Base-by-base conservation (phyloP, 2,888 invertebrate genomes). In the Myopa testacea region DNA sequence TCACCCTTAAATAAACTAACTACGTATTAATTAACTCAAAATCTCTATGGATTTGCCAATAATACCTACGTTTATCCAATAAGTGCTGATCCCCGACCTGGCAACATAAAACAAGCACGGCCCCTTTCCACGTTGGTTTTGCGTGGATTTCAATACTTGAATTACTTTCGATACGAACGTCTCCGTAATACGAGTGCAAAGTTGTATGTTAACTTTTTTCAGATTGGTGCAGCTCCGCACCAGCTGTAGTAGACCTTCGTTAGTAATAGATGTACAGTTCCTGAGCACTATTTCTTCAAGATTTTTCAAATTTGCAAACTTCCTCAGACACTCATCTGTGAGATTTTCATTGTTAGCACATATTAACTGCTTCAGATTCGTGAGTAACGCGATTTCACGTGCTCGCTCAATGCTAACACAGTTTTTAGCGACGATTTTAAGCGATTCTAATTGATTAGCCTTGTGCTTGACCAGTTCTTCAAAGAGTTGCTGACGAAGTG, bases 231-330 rank as follows among this genome's bases (percentile, higher is more conserved):
- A 80, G 7, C 55, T 69, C 12, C 63, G 55, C 4, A 80, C 16
- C 45, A 80, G n/a, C 4, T 16, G 7, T 1, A 80, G 55, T 6
- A 80, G 70, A 16, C 75, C 76, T 4, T 69, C 73, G 19, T 78
- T 77, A n/a, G 77, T 78, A 52, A 78, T 70, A 4, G 68, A 37
- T 12, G 26, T 16, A 70, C 78, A 77, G 19, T 76, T 69, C 60
- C 58, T 73, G 6, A 80, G 45, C 3, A 65, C 75, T 16, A 80
- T 67, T 34, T 78, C 78, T 60, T 80, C 78, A 6, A 80, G 68
- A 62, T 78, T 69, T 16, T 75, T 58, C 19, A 80, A 71, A 55
- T 78, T n/a, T 10, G 40, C 58, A 45, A 80, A 70, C n/a, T 70
- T 69, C 0, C 52, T 38, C 63, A 80, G 37, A 14, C 78, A 69